Evolutionary conservation across 2,797 vertebrate species (phyloP).

Genomic region (Rhynchonycteris naso): DNA sequence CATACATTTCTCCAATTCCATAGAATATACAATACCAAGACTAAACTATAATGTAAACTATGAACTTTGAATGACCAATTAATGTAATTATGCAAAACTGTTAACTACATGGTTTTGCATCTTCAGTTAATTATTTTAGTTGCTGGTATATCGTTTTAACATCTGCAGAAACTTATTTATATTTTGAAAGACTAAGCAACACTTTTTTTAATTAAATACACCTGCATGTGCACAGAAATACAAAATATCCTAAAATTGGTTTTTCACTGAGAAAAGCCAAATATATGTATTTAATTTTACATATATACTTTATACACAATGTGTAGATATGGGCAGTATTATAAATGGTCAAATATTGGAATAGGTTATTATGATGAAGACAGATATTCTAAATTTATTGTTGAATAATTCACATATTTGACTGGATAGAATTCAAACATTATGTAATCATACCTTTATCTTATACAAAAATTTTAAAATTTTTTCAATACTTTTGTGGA

Average conservation of each 20-base stretch:
- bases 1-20: background rate
- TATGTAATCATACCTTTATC: background rate
- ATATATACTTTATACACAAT: background rate
- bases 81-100: slow-evolving; percentile 41
- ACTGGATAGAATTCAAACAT: background rate
- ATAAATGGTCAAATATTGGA: background rate
- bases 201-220: slow-evolving; percentile 34
- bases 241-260: slow-evolving; percentile 8
- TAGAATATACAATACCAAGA: background rate
- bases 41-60: background rate
- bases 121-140: slow-evolving; percentile 49
- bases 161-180: slow-evolving; percentile 45
- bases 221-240: background rate
- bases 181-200: slow-evolving; percentile 48
- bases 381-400: background rate
- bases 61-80: background rate
- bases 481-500: background rate
- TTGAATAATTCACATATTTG: background rate
- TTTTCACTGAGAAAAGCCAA: slow-evolving; percentile 61
- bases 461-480: background rate
- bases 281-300: background rate
- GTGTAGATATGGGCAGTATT: background rate
- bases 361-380: background rate
- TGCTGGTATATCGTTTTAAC: slow-evolving; percentile 53
- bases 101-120: slow-evolving; percentile 54